Evolutionary conservation across 1,140 invertebrate species (phyloP).

Genomic region (Mylabris phalerata): DNA sequence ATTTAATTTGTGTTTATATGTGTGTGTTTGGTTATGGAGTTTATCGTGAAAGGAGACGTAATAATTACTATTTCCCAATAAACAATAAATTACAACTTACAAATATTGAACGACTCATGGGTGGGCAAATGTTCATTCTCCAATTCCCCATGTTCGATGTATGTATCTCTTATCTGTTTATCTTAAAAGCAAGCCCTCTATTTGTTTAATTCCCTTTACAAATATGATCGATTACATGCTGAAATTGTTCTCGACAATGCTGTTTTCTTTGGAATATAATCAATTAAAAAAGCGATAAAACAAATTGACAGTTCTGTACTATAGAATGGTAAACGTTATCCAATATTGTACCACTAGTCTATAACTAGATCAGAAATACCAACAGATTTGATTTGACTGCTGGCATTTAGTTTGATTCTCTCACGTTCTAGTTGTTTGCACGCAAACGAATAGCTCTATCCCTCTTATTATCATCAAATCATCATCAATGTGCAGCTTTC

Average conservation of each 20-base stretch:
- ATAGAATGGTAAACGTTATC: too few relatives aligned
- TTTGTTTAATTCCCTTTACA: slow-evolving; percentile 26
- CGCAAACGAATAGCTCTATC: slow-evolving; percentile 7
- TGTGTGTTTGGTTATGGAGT: neutral
- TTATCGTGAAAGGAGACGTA: slow-evolving; percentile 21
- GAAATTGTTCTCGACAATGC: too few relatives aligned
- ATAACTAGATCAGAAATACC: slow-evolving; percentile 16
- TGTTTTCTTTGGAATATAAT: too few relatives aligned
- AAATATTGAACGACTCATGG: slow-evolving; percentile 28
- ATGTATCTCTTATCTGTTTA: slow-evolving; percentile 26
- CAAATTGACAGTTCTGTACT: too few relatives aligned
- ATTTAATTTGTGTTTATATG: slow-evolving; percentile 1
- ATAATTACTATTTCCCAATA: slow-evolving; percentile 30
- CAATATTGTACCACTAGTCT: neutral
- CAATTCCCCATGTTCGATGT: slow-evolving; percentile 23
- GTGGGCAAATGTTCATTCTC: slow-evolving; percentile 32
- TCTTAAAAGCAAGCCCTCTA: slow-evolving; percentile 27
- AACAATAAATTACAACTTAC: slow-evolving; percentile 26
- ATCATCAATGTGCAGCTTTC: too few relatives aligned
- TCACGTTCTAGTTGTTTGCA: slow-evolving; percentile 24
- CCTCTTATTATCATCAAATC: neutral
- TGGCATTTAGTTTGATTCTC: slow-evolving; percentile 22
- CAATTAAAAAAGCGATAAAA: too few relatives aligned
- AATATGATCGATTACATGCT: slow-evolving; percentile 23
- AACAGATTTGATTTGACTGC: slow-evolving; percentile 1